A percentile compares a stretch with the other conserved stretches of the same genome.
phyloP scores from a whole-genome alignment of 1,140 invertebrate species.

The Bombus affinis region DNA sequence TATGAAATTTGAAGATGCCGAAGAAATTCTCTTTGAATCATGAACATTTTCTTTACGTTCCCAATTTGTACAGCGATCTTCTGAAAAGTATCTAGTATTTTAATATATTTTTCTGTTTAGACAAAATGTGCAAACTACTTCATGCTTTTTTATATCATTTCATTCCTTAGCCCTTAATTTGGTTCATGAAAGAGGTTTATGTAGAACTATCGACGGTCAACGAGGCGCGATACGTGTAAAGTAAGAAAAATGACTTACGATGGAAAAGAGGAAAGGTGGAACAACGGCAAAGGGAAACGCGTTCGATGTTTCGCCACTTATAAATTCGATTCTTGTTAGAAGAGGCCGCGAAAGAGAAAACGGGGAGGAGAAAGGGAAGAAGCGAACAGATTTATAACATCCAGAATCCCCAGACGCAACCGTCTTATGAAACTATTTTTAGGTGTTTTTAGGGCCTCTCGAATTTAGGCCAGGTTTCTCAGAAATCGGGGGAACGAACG shows the following conservation, averaged over 20 bases:
- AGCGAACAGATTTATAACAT: constrained; percentile 49
- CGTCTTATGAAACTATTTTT: constrained; percentile 57
- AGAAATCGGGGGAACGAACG: constrained; percentile 43
- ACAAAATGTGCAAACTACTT: too few relatives aligned
- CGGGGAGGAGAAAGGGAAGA: constrained; percentile 34
- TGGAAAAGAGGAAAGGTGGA: constrained; percentile 12
- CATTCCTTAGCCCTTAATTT: not conserved
- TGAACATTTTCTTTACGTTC: too few relatives aligned
- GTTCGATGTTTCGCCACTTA: constrained; percentile 18
- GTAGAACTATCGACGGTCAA: not conserved
- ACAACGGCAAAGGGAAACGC: not conserved
- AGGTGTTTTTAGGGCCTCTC: constrained; percentile 54
- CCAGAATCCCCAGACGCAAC: constrained; percentile 49
- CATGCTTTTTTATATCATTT: too few relatives aligned
- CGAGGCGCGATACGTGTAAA: not conserved
- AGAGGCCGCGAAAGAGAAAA: constrained; percentile 20
- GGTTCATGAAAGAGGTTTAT: not conserved
- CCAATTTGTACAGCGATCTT: too few relatives aligned
- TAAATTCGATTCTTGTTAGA: constrained; percentile 48
- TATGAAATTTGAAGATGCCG: not conserved
- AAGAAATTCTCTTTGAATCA: not conserved
- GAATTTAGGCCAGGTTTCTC: constrained; percentile 55
- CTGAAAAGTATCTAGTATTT: too few relatives aligned
- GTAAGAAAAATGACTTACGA: not conserved
- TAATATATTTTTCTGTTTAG: too few relatives aligned